Base-by-base conservation (phyloP, 2,888 invertebrate species). In the Polia nebulosa region DNA sequence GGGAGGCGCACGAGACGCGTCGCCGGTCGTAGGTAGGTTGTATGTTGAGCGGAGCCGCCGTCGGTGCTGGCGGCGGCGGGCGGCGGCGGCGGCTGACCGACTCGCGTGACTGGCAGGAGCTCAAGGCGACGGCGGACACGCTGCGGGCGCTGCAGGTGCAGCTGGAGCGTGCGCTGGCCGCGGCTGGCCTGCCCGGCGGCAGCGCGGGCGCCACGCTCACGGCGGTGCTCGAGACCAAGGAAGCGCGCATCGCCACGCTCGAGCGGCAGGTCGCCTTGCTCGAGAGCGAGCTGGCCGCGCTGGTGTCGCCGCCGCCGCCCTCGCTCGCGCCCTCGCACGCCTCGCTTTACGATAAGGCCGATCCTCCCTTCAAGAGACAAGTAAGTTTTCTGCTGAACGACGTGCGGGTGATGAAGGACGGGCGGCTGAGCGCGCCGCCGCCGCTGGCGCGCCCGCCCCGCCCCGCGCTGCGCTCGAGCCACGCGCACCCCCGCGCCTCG, bases 341-440 rank as follows among this genome's bases (percentile, higher is more conserved):
- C 90, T 96, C 95, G 94, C 96, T 96, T 89, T 96, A 96, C 96
- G 96, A 96, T 96, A 96, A 96, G 94, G 96, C 96, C 93, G 94
- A 96, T 91, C 94, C 94, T 90, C 96, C 96, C 96, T 97, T 97
- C 96, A 97, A 97, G 96, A 97, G 97, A 95, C 97, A 97, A 97
- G 97, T 97, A 97, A 97, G 97, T 97, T 97, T 97, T 96, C 97
- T 97, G 96, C 97, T 97, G 96, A 97, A 97, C 97, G 97, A 97
- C 96, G 97, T 97, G 95, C 97, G 97, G 96, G 96, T 97, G 96
- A 97, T 97, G 96, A 97, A 97, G 96, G 97, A 97, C 96, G 97
- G 96, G 86, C 95, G 96, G 89, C 91, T 91, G 93, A 95, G 92
- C 89, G 91, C 92, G 90, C 91, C 93, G 82, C 92, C 93, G 83